Conservation (phyloP, 2,797 vertebrate species). For the Neomorphus geoffroyi region DNA sequence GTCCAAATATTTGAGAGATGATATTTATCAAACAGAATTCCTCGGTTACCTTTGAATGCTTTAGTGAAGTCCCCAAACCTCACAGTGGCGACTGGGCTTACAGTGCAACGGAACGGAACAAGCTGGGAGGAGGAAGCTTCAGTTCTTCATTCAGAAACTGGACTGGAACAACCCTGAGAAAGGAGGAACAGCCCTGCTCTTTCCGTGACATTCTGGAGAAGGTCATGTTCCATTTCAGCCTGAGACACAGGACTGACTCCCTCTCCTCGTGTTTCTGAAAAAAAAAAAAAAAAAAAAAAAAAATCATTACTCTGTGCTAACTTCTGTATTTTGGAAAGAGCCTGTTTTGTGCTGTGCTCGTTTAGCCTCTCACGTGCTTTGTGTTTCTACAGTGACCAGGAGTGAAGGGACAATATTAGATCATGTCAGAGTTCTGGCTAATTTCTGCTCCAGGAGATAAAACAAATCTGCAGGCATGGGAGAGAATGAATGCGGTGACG, state of each 20-base stretch:
- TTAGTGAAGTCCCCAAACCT: not conserved
- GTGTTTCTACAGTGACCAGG: slow-evolving; percentile 24
- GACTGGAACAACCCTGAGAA: slow-evolving; percentile 9
- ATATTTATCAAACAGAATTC: not conserved
- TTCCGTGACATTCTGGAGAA: slow-evolving; percentile 23
- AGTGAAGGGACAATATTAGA: slow-evolving; percentile 7
- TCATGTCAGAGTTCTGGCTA: slow-evolving; percentile 92
- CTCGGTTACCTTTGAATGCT: not conserved
- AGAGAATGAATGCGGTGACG: slow-evolving; percentile 85
- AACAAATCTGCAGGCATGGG: slow-evolving; percentile 85
- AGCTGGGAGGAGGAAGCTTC: slow-evolving; percentile 14
- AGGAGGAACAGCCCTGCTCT: not conserved
- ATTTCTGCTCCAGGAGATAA: slow-evolving; percentile 94
- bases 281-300: too few relatives aligned
- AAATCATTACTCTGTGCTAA: not conserved
- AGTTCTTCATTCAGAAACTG: slow-evolving; percentile 5
- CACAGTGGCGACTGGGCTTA: not conserved
- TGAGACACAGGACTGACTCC: slow-evolving; percentile 16
- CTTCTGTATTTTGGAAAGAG: not conserved
- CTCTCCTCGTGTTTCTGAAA: not conserved
- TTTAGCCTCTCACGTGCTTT: not conserved
- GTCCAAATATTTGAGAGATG: not conserved
- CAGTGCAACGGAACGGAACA: accelerated
- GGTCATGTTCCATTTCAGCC: slow-evolving; percentile 38
- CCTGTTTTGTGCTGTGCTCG: not conserved